phyloP scores from a whole-genome alignment of 1,140 invertebrate species.

The Drosophila biarmipes region DNA sequence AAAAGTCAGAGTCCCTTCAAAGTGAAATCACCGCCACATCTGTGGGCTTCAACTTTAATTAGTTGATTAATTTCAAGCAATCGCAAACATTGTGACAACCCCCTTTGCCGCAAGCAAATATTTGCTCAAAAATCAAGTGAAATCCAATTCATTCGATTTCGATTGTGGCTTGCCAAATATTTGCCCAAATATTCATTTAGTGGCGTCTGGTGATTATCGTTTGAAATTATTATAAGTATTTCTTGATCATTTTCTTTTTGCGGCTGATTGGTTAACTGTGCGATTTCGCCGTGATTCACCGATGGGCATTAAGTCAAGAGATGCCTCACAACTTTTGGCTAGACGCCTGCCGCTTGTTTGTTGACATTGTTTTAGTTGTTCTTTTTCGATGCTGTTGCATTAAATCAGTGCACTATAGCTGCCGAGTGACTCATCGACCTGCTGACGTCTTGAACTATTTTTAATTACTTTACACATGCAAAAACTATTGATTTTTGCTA shows the following conservation, averaged over 20 bases:
- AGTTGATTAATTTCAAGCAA: conserved; percentile 37
- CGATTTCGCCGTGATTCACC: conserved; percentile 30
- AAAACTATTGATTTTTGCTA: background rate
- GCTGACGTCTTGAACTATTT: conserved; percentile 42
- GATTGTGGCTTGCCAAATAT: conserved; percentile 25
- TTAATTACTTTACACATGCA: conserved; percentile 7
- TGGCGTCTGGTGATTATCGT: background rate
- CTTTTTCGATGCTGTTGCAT: conserved; percentile 10
- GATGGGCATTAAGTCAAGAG: conserved; percentile 68
- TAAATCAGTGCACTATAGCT: conserved; percentile 30
- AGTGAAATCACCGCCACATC: background rate
- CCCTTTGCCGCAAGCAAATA: conserved; percentile 23
- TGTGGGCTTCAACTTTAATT: conserved; percentile 16
- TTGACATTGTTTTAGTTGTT: conserved; percentile 68
- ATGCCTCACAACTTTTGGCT: conserved; percentile 77
- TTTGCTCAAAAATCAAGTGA: conserved; percentile 10
- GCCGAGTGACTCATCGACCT: conserved; percentile 62
- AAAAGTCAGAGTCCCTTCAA: background rate
- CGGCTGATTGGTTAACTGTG: conserved; percentile 23
- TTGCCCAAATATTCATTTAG: conserved; percentile 15
- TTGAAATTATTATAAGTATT: background rate
- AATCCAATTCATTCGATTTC: conserved; percentile 15
- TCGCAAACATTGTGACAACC: conserved; percentile 27
- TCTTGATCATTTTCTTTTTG: conserved; percentile 1
- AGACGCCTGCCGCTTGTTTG: conserved; percentile 75